Conservation (phyloP, 1,140 invertebrate genomes). For the Brachionus rotundiformis region DNA sequence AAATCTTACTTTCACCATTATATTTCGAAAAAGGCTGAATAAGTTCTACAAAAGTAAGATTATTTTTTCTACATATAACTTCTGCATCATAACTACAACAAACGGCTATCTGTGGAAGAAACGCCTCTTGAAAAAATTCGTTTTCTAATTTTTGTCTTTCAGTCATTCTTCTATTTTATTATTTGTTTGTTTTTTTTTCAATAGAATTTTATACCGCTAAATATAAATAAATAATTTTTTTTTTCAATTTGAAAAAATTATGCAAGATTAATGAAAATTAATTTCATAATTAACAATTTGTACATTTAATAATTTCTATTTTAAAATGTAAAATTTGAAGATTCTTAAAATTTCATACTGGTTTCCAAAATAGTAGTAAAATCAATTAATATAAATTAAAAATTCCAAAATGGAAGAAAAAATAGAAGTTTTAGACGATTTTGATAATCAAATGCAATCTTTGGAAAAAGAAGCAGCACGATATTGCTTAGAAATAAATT, state of each 20-base stretch:
- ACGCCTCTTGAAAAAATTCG: constrained; percentile 84
- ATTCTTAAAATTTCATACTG: too few species aligned
- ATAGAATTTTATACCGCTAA: too few species aligned
- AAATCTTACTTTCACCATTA: constrained; percentile 72
- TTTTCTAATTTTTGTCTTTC: constrained; percentile 68
- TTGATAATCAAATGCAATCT: background rate
- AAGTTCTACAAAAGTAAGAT: constrained; percentile 83
- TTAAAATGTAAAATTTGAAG: too few species aligned
- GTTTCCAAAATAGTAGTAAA: too few species aligned
- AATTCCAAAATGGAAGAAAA: background rate
- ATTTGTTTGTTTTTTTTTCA: too few species aligned
- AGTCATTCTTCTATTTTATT: constrained; percentile 59
- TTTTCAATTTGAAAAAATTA: background rate
- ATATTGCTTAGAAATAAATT: background rate
- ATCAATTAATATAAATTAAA: too few species aligned
- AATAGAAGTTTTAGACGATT: background rate
- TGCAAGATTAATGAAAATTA: background rate
- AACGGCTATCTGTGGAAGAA: constrained; percentile 83
- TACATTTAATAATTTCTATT: too few species aligned
- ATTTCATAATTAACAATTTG: background rate
- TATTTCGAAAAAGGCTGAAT: constrained; percentile 83
- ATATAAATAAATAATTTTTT: background rate
- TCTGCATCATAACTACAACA: constrained; percentile 79
- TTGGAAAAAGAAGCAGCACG: constrained; percentile 8
- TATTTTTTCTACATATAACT: constrained; percentile 81